Base-by-base conservation (phyloP, 2,113 vertebrate genomes). In the Hyperopisus bebe region DNA sequence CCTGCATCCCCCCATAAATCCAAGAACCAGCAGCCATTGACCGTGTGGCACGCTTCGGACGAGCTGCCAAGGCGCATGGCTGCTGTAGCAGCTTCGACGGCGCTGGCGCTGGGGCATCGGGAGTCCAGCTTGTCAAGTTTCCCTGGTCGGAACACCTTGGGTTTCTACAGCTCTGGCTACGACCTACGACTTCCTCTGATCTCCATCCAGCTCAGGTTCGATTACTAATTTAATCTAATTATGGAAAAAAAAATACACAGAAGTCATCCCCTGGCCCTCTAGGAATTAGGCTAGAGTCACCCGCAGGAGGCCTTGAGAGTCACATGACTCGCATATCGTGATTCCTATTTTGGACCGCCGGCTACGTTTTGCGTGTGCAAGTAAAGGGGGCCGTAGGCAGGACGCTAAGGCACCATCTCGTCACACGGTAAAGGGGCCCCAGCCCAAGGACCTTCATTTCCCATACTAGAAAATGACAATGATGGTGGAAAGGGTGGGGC, bases 291-390 rank as follows among this genome's bases (percentile, higher is more conserved):
- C 35, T 88, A 35, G 47, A 48, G n/a, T 94, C 58, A 24, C 92
- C 92, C 92, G 83, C 85, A 89, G 93, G 93, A 93, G 91, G 90
- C 90, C 92, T 91, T 88, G 47, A 50, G 47, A 89, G 91, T 88
- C 90, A 87, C 83, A 55, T 91, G 91, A 91, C 91, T 90, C 90
- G 46, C 90, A 90, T 92, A 94, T 95, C 94, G 11, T 50, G 85
- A 96, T 94, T 94, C 94, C 95, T 95, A 96, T 96, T 95, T 96
- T 94, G 96, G 95, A 95, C 95, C 92, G 88, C 94, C 92, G 88
- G 90, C 92, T 94, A 95, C 94, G 94, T 96, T 94, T 94, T 93
- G 95, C 95, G 95, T 94, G 95, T 95, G 95, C 95, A 94, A 92
- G 93, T 95, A 94, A 93, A 94, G 95, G 44, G 58, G 93, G 92